phyloP scores from a whole-genome alignment of 2,797 vertebrate genomes.

The Huso huso region DNA sequence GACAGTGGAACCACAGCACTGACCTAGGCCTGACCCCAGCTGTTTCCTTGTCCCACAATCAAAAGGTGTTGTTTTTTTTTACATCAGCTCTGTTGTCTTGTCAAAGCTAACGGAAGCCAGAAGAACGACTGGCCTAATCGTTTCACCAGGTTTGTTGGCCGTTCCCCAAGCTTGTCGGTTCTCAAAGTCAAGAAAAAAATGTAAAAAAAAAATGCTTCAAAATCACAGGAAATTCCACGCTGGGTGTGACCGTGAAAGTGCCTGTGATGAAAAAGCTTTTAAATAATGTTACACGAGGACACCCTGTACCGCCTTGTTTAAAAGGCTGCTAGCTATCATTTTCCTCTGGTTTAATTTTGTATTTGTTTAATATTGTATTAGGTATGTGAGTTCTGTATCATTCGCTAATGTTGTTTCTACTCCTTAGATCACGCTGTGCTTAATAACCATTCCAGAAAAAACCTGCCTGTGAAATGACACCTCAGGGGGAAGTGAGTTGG shows the following conservation, averaged over 20 bases:
- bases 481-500: too few species aligned
- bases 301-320: too few species aligned
- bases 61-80: neutral
- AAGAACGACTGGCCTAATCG: slow-evolving; percentile 40
- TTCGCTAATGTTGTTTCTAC: neutral
- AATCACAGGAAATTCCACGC: slow-evolving; percentile 65
- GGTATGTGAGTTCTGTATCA: neutral
- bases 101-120: slow-evolving; percentile 29
- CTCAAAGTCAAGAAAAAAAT: slow-evolving; percentile 23
- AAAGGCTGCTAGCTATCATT: too few species aligned
- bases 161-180: slow-evolving; percentile 49
- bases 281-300: slow-evolving; percentile 30
- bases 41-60: neutral
- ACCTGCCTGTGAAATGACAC: neutral
- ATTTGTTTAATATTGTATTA: neutral
- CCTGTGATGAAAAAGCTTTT: slow-evolving; percentile 34
- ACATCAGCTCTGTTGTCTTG: slow-evolving; percentile 3
- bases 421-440: neutral
- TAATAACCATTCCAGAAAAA: neutral
- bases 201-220: slow-evolving; percentile 41
- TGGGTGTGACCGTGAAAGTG: slow-evolving; percentile 32
- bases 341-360: too few species aligned
- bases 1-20: neutral
- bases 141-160: slow-evolving; percentile 38
- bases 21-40: neutral